Base-by-base conservation (phyloP, 2,113 vertebrate genomes). In the Sprattus sprattus region DNA sequence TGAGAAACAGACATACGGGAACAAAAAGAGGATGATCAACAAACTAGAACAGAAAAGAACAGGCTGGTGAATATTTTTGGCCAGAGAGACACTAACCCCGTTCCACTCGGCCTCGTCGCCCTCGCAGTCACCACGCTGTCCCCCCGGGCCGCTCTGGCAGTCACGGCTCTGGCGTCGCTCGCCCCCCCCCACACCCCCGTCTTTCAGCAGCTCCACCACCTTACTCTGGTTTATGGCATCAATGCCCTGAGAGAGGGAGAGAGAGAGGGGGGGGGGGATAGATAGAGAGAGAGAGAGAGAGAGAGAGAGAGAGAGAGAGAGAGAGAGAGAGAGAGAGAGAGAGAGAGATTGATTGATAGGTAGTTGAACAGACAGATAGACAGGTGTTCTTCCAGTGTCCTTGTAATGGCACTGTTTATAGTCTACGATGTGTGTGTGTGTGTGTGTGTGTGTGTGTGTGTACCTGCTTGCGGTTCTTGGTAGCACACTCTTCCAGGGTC, bases 151-250 rank as follows among this genome's bases (percentile, higher is more conserved):
- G 18, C 82, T 88, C 0, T 71, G n/a, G 3, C 93, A 93, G 0
- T 97, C 95, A 13, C 95, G 91, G 91, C 91, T 92, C 44, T 94
- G 90, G n/a, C 93, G 93, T 28, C 93, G 92, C 86, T 96, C 95
- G 2, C 89, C 86, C 3, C 92, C 94, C 44, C 93, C 93, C 0
- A 86, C 67, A 6, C 86, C 86, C 4, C 96, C 94, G 0, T 97
- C 96, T 91, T 97, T 97, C 86, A 97, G 93, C 86, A 97, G 92
- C 90, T 97, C 96, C 89, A 97, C 96, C 90, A 97, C 96, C 86
- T 96, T 97, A 87, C 96, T 97, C 94, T 97, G 96, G 93, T 97
- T 96, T 0, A 96, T 95, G 6, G 96, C 96, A 49, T 97, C 96
- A 15, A 96, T 95, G 16, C 96, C 97, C 96, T 97, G 87, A 83